These are phyloP conservation scores for Myiozetetes cayanensis DNA, from an alignment of 2,113 vertebrate species.

Conservation along the genomic window DNA sequence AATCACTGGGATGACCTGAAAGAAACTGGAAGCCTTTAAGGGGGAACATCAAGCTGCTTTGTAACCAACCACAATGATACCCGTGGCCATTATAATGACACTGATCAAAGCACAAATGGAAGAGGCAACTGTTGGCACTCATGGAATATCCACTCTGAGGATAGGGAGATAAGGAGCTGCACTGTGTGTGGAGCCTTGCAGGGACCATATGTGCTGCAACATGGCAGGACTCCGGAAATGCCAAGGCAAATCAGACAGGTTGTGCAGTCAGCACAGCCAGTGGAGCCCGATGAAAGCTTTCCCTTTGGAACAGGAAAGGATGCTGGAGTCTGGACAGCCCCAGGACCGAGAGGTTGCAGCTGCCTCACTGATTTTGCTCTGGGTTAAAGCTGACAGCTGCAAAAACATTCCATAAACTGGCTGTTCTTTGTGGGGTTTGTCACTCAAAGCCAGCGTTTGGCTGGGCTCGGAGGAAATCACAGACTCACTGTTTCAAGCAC, in stretches of 20 bases:
- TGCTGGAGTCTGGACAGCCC: neutral
- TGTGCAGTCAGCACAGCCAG: neutral
- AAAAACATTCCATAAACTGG: neutral
- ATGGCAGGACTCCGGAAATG: neutral
- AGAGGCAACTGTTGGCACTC: neutral
- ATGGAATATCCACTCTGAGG: neutral
- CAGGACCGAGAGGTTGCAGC: neutral
- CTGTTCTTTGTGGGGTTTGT: neutral
- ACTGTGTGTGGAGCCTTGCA: neutral
- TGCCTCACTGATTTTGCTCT: neutral
- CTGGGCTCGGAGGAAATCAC: neutral
- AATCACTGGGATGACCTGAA: neutral
- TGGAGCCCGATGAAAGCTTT: neutral
- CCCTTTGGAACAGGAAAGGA: neutral
- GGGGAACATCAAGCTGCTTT: neutral
- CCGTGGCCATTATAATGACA: neutral
- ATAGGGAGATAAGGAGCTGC: neutral
- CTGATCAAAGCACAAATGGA: neutral
- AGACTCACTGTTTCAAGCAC: neutral
- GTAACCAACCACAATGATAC: neutral
- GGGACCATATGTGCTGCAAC: neutral
- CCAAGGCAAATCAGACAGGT: neutral
- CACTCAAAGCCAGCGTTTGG: neutral
- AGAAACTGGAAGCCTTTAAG: neutral
- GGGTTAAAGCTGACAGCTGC: slow-evolving; percentile 33